Conservation (phyloP, 2,797 vertebrate genomes). For the Acropternis orthonyx region DNA sequence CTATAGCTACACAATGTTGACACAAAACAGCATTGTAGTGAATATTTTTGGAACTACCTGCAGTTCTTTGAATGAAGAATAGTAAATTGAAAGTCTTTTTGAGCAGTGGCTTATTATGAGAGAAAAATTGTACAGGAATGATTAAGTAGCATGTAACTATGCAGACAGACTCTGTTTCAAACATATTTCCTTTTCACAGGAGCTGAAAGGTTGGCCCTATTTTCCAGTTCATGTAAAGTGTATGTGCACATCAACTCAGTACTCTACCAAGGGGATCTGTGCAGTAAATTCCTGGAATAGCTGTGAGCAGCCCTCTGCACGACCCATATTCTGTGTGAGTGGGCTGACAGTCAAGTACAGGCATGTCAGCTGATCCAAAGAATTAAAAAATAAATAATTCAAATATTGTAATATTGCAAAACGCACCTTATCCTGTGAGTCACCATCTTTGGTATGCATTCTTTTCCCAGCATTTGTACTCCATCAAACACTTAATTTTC, state of each 20-base stretch:
- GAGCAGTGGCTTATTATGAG: conserved; percentile 13
- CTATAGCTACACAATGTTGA: not conserved
- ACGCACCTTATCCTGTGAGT: not conserved
- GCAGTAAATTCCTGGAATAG: conserved; percentile 59
- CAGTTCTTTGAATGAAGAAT: not conserved
- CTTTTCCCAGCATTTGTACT: not conserved
- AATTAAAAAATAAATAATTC: not conserved
- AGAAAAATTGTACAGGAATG: not conserved
- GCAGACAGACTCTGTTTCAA: not conserved
- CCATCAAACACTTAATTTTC: not conserved
- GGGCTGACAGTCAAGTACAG: not conserved
- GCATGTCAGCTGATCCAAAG: not conserved
- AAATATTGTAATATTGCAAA: not conserved
- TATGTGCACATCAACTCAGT: conserved; percentile 12
- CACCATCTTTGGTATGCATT: not conserved
- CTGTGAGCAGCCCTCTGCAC: not conserved
- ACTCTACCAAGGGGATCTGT: conserved; percentile 26
- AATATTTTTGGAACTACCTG: not conserved
- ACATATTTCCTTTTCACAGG: conserved; percentile 22
- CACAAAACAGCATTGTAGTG: not conserved
- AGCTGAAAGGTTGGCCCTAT: conserved; percentile 12
- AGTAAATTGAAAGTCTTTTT: not conserved
- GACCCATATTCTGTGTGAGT: not conserved
- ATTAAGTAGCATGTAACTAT: not conserved
- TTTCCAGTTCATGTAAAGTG: conserved; percentile 26